Base-by-base conservation (phyloP, 2,888 invertebrate species). In the Mechanitis mazaeus region DNA sequence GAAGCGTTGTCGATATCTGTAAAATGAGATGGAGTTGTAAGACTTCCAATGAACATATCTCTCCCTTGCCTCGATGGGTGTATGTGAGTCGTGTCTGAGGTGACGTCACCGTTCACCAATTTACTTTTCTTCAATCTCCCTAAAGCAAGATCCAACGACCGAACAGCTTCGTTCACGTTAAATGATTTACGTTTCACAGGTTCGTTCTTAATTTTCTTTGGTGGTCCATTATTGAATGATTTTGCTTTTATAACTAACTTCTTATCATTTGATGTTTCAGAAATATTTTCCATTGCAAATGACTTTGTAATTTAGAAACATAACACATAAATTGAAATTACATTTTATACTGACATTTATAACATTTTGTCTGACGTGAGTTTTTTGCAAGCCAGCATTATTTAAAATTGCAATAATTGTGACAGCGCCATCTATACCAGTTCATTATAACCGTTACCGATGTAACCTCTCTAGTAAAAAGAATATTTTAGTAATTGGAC, bases 71-170 rank as follows among this genome's bases (percentile, higher is more conserved):
- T 68, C 0, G 66, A 55, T 1, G 73, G 67, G 38, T 60, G 67
- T 12, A 64, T 64, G 28, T 70, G 70, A 2, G 71, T 59, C 12
- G 54, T 70, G 33, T 69, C 72, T 2, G 70, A 66, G 9, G 67
- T 64, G 56, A 67, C 72, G 56, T 81, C 82, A 2, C 78, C 80
- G 63, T 75, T 79, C 11, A 79, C 82, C 46, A 80, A 63, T 68
- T 84, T 85, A 64, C 81, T 83, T 69, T 83, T 87, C 69, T 87
- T 87, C 50, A 85, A 64, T 60, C 81, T 77, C 31, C 78, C 76
- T 46, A 85, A 69, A 11, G 81, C 82, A 55, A 81, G 67, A 58
- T 88, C 87, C 60, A 86, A 66, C 1, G 87, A 83, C 61, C 71
- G 77, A 28, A 82, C 83, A 0, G 83, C 83, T 45, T 85, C 86